A percentile compares a stretch with the other conserved stretches of the same genome.
Conservation (phyloP, 2,797 vertebrate species). For the Petrocephalus schoutedeni region DNA sequence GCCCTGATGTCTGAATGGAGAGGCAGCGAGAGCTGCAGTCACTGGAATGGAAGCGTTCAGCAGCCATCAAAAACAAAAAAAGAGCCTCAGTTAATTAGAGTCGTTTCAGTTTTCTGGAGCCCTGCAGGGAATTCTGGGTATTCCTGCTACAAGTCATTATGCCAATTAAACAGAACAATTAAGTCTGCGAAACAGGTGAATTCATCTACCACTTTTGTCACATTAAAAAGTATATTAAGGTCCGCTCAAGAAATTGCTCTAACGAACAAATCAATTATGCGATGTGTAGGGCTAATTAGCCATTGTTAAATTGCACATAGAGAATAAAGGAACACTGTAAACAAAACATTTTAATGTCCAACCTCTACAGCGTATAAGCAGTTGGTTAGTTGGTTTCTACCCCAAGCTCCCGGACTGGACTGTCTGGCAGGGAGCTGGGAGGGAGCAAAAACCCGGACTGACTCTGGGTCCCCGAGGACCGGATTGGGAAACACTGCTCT, state of each 20-base stretch:
- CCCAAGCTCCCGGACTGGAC: too few relatives aligned
- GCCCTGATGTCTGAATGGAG: background rate
- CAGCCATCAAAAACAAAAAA: background rate
- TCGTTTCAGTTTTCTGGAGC: background rate
- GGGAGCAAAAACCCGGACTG: background rate
- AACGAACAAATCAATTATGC: background rate
- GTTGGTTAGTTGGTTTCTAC: background rate
- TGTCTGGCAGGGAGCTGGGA: background rate
- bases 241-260: background rate
- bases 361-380: background rate
- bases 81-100: background rate
- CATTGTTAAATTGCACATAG: background rate
- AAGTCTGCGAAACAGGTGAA: background rate
- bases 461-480: background rate
- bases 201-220: background rate
- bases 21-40: background rate
- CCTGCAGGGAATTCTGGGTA: background rate
- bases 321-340: background rate
- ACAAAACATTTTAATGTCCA: background rate
- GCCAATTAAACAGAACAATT: slow-evolving; percentile 8
- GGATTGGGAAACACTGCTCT: background rate
- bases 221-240: background rate
- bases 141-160: slow-evolving; percentile 4
- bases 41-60: background rate
- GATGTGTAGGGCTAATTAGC: background rate